A percentile compares a stretch with the other conserved stretches of the same genome.
phyloP scores from a whole-genome alignment of 2,113 vertebrate species.

The Campylorhamphus procurvoides region DNA sequence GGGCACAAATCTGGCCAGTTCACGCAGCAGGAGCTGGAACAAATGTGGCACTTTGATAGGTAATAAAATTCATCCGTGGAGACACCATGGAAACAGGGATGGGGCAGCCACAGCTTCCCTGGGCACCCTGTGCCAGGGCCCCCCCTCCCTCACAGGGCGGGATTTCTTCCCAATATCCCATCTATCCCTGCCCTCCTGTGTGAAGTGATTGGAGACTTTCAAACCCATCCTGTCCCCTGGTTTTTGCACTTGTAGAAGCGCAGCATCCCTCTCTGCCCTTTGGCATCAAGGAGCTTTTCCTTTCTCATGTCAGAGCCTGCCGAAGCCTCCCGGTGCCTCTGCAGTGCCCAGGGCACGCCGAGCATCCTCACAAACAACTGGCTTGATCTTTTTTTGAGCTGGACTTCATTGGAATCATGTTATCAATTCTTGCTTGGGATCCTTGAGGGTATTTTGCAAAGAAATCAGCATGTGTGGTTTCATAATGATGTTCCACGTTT shows the following conservation, averaged over 20 bases:
- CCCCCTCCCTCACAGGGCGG: background rate
- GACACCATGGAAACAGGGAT: background rate
- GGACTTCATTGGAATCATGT: background rate
- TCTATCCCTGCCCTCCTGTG: fast-evolving
- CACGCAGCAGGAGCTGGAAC: background rate
- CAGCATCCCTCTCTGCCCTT: background rate
- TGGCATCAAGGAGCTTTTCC: background rate
- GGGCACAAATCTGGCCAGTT: background rate
- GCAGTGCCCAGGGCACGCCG: background rate
- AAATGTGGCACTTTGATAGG: background rate
- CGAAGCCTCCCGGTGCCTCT: background rate
- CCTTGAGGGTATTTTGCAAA: background rate
- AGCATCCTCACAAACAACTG: background rate
- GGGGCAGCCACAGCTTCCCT: background rate
- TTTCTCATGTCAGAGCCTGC: background rate
- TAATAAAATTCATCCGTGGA: background rate
- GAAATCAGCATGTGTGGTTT: background rate
- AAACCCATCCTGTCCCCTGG: fast-evolving
- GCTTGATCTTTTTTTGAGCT: background rate
- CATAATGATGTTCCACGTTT: background rate
- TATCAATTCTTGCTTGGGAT: background rate
- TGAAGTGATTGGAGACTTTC: background rate
- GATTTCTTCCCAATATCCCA: background rate
- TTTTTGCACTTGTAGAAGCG: background rate
- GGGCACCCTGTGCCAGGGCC: background rate